Percentiles rank a stretch among this genome's conserved stretches.
These are phyloP conservation scores for Thereva nobilitata DNA, from an alignment of 2,888 invertebrate genomes.

Conservation along the genomic window DNA sequence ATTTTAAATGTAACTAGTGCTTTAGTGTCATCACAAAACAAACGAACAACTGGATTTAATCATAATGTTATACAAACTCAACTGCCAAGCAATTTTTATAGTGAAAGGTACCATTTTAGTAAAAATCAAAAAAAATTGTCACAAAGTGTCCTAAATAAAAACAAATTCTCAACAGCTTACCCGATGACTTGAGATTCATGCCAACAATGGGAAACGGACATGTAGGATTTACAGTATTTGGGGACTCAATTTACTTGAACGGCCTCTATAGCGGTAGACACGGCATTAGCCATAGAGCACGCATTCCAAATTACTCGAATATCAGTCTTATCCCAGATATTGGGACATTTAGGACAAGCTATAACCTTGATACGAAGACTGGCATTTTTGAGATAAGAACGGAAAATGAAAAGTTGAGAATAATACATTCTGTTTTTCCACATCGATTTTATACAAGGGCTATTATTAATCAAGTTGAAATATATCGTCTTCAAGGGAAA, in stretches of 20 bases:
- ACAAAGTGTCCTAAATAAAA: background rate
- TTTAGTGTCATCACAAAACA: background rate
- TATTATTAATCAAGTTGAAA: constrained; percentile 53
- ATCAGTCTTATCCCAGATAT: constrained; percentile 46
- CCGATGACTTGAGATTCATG: constrained; percentile 63
- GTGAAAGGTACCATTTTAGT: constrained; percentile 15
- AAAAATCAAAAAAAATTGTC: background rate
- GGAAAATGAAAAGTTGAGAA: constrained; percentile 43
- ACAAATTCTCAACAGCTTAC: constrained; percentile 57
- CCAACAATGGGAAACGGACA: constrained; percentile 66
- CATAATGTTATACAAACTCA: background rate
- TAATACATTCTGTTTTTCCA: constrained; percentile 51
- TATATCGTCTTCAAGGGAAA: constrained; percentile 38
- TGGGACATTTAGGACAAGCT: constrained; percentile 44
- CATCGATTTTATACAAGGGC: constrained; percentile 57
- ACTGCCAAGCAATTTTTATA: background rate
- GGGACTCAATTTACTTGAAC: constrained; percentile 65
- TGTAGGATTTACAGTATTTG: constrained; percentile 63
- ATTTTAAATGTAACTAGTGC: background rate
- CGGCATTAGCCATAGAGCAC: constrained; percentile 64
- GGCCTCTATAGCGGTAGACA: constrained; percentile 64
- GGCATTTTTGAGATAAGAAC: constrained; percentile 57
- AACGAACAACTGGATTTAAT: background rate
- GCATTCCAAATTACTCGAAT: constrained; percentile 66
- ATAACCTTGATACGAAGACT: constrained; percentile 60